Evolutionary conservation across 2,797 vertebrate species (phyloP), one percentile per base, ranked within the genome.

Genomic region (Hoplostethus mediterraneus): DNA sequence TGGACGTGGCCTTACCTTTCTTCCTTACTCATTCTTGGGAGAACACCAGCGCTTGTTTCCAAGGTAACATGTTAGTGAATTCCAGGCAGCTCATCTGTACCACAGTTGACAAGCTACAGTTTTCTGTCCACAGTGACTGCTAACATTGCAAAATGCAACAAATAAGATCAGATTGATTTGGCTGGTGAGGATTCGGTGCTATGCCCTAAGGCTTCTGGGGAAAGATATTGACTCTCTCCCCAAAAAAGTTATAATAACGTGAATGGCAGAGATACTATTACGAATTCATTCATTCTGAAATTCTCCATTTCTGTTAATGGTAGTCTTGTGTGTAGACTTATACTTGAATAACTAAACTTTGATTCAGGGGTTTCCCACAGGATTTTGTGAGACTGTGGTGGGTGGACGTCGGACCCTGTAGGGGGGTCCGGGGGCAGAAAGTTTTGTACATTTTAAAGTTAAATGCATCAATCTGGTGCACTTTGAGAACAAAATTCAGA

Each of bases 11-110:
- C 81, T 80, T 79, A 86, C 83, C 81, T 88, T 75, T 84, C 76
- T 83, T 68, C 52, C 78, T 76, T 69, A 67, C 71, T 48, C 54
- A 58, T 28, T 67, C 55, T 73, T 61, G 75, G 84, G 76, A 54
- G 57, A 83, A 68, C 57, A 71, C 79, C 64, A 44, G 75, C 0
- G 56, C 86, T 79, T 86, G 90, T 91, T 91, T 90, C 91, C 89
- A 88, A 82, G 89, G 91, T 89, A 90, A 91, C 89, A 62, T 80
- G 71, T 47, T 16, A 77, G 16, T 61, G 57, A 31, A 77, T 86
- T 84, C 76, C 71, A 74, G 69, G 60, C 77, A 81, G 78, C 79
- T 78, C 49, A 49, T 75, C 70, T 64, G 60, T 63, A 69, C 70
- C 17, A 28, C 75, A 60, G 71, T 66, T 87, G 73, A 75, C 77